These are phyloP conservation scores for Aegotheles bennettii DNA, from an alignment of 2,113 vertebrate genomes.

Conservation along the genomic window DNA sequence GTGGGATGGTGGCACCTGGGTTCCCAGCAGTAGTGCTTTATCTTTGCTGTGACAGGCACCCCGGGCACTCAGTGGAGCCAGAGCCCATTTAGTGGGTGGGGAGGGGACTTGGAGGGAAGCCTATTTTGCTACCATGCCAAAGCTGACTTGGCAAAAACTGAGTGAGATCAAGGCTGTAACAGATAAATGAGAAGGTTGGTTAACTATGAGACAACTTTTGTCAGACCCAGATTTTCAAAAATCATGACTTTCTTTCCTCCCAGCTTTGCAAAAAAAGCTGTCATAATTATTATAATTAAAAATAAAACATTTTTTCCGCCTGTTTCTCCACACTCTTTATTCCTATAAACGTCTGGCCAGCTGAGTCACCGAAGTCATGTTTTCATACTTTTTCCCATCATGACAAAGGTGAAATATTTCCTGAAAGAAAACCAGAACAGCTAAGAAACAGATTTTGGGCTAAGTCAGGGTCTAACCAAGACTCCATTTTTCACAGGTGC, in stretches of 20 bases:
- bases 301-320: neutral
- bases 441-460: neutral
- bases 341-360: neutral
- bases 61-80: fast-evolving
- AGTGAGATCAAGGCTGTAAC: neutral
- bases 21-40: neutral
- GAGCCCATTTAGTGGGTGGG: fast-evolving
- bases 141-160: neutral
- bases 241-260: neutral
- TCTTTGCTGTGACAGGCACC: neutral
- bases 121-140: neutral
- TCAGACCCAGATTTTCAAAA: neutral
- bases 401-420: neutral
- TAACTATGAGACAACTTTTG: neutral
- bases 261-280: neutral
- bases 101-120: neutral
- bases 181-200: neutral
- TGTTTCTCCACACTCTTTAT: neutral
- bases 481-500: neutral
- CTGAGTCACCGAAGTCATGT: fast-evolving
- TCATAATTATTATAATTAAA: neutral
- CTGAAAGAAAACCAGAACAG: neutral
- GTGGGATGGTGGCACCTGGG: neutral
- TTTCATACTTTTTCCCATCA: neutral
- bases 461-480: neutral